Percentiles rank a stretch among this genome's conserved stretches.
Conservation (phyloP, 1,140 invertebrate species). For the Nomia melanderi region DNA sequence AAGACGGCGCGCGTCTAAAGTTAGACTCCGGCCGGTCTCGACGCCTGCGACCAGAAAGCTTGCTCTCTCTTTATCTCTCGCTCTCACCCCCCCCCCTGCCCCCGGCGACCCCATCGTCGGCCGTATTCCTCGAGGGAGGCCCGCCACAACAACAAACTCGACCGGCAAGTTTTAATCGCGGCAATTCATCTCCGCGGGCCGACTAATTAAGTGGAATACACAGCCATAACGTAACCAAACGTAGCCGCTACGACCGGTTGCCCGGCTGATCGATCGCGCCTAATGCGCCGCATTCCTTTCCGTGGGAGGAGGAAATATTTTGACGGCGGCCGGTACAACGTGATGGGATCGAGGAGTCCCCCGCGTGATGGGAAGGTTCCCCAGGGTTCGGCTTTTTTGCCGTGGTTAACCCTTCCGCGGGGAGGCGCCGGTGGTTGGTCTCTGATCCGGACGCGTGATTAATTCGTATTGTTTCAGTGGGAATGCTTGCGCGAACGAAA, state of each 20-base stretch:
- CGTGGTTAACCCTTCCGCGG: no score
- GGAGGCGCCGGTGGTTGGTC: no score
- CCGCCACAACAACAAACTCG: constrained; percentile 50
- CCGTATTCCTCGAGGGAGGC: no score
- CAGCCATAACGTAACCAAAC: constrained; percentile 52
- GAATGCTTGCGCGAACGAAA: no score
- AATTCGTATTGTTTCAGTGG: no score
- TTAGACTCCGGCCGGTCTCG: constrained; percentile 50
- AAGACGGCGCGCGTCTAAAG: constrained; percentile 56
- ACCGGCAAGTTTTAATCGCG: constrained; percentile 56
- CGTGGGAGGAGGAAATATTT: neutral
- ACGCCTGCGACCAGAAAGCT: constrained; percentile 14
- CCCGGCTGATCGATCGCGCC: constrained; percentile 46
- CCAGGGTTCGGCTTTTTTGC: no score
- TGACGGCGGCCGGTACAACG: neutral
- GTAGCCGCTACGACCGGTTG: constrained; percentile 48
- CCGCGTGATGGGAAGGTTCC: no score
- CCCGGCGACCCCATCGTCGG: no score
- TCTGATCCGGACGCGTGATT: no score
- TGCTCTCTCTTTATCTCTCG: neutral
- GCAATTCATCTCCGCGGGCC: constrained; percentile 48
- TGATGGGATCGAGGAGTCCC: neutral
- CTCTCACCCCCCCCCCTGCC: neutral
- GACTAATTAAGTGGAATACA: constrained; percentile 61
- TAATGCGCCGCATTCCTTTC: constrained; percentile 7